Base-by-base conservation (phyloP, 2,888 invertebrate species). In the Eupithecia subfuscata region DNA sequence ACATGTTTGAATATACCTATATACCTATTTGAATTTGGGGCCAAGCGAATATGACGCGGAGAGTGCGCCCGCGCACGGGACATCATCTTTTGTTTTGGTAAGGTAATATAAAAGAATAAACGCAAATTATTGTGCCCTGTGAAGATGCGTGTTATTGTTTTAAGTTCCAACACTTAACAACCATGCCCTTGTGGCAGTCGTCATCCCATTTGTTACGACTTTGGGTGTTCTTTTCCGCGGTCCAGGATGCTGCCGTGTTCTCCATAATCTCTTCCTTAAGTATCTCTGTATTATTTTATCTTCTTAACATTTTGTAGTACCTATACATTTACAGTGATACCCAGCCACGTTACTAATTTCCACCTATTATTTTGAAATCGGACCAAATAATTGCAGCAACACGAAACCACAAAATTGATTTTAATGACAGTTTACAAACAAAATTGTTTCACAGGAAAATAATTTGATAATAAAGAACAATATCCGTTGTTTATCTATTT, bases 321-420 rank as follows among this genome's bases (percentile, higher is more conserved):
- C 1, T 22, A 12, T 22, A 56, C 22, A n/a, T 52, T 56, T 12
- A 56, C 22, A 56, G n/a, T 11, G 12, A 12, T 22, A 22, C 11
- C n/a, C 9, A 12, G 12, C 22, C 5, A 56, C 22, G 22, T 11
- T 11, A 56, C 11, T 56, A 22, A 56, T 56, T 56, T 56, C 63
- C 63, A 7, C 30, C 30, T 63, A 4, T 30, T n/a, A 43, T 67
- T 37, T 67, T 40, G 12, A 22, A 43, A 43, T 43, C n/a, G 37
- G 37, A 40, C 12, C 43, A 43, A 16, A 43, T 68, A 68, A 68
- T 68, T 8, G 40, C 43, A 14, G 68, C 68, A 68, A 30, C 75
- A 81, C 80, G 63, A 74, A 75, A 80, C 84, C 82, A 82, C n/a
- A 52, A 71, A 71, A 81, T 48, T 77, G 72, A 73, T 79, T 81